phyloP scores from a whole-genome alignment of 2,888 invertebrate genomes.

The Lasioglossum calceatum region DNA sequence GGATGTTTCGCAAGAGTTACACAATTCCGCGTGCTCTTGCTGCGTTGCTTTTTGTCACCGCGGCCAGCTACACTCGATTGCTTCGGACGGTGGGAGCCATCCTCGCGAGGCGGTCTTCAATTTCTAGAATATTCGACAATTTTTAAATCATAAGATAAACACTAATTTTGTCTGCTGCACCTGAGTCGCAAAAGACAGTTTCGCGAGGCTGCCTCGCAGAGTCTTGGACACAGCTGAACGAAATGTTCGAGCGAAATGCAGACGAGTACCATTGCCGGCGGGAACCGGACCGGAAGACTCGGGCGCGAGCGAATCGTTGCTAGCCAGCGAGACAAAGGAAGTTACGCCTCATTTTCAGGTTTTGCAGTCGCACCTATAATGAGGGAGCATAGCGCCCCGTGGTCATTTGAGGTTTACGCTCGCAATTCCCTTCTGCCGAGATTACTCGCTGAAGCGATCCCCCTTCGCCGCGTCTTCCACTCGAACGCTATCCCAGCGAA shows the following conservation, averaged over 20 bases:
- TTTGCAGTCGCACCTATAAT: conserved; percentile 57
- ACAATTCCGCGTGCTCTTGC: conserved; percentile 30
- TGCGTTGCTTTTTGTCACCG: neutral
- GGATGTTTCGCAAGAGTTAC: conserved; percentile 37
- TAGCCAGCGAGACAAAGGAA: conserved; percentile 51
- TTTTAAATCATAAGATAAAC: no score
- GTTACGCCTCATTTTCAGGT: conserved; percentile 54
- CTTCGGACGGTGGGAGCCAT: neutral
- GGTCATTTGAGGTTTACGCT: conserved; percentile 55
- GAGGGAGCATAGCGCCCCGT: conserved; percentile 41
- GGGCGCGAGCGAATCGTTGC: conserved; percentile 18
- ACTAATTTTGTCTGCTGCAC: no score
- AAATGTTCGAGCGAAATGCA: conserved; percentile 24
- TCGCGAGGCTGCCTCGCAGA: neutral
- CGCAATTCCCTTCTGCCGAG: conserved; percentile 51
- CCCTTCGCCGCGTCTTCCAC: conserved; percentile 32
- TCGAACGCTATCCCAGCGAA: neutral
- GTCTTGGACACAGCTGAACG: conserved; percentile 16
- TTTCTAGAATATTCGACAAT: no score
- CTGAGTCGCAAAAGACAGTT: neutral
- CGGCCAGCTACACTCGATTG: neutral
- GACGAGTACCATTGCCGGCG: conserved; percentile 32
- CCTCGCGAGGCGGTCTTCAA: neutral
- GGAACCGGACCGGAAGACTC: conserved; percentile 54
- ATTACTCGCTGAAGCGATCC: conserved; percentile 58